phyloP scores from a whole-genome alignment of 2,113 vertebrate species.

The Lepisosteus oculatus region DNA sequence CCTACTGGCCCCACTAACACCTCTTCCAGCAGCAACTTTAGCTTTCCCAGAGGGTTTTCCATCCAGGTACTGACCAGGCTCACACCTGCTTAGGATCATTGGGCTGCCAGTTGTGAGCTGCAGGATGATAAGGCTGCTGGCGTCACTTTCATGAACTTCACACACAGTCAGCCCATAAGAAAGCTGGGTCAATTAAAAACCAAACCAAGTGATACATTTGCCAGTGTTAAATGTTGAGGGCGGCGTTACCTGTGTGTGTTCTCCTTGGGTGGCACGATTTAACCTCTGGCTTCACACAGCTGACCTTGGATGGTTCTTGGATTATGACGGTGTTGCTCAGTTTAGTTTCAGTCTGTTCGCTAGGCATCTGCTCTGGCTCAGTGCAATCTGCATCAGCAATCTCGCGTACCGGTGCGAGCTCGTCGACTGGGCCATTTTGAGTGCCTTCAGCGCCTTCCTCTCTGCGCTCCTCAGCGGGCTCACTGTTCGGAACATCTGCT shows the following conservation, averaged over 20 bases:
- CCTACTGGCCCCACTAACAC: no score
- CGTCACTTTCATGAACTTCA: no score
- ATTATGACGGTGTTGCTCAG: slow-evolving; percentile 43
- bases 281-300: slow-evolving; percentile 58
- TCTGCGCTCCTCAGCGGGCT: slow-evolving; percentile 40
- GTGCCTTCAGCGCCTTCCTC: slow-evolving; percentile 29
- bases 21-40: no score
- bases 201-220: no score
- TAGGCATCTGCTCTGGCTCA: slow-evolving; percentile 39
- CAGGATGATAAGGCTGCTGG: no score
- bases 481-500: slow-evolving; percentile 47
- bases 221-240: not conserved
- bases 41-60: no score
- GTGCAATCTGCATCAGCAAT: slow-evolving; percentile 55
- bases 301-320: slow-evolving; percentile 53
- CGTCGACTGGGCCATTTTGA: slow-evolving; percentile 50
- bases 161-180: no score
- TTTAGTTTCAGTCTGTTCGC: slow-evolving; percentile 44
- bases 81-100: no score
- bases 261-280: slow-evolving; percentile 63
- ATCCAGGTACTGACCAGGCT: no score
- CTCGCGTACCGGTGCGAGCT: slow-evolving; percentile 43
- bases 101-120: no score
- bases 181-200: no score
- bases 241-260: slow-evolving; percentile 60